phyloP scores from a whole-genome alignment of 2,797 vertebrate genomes.

The Enoplosus armatus region DNA sequence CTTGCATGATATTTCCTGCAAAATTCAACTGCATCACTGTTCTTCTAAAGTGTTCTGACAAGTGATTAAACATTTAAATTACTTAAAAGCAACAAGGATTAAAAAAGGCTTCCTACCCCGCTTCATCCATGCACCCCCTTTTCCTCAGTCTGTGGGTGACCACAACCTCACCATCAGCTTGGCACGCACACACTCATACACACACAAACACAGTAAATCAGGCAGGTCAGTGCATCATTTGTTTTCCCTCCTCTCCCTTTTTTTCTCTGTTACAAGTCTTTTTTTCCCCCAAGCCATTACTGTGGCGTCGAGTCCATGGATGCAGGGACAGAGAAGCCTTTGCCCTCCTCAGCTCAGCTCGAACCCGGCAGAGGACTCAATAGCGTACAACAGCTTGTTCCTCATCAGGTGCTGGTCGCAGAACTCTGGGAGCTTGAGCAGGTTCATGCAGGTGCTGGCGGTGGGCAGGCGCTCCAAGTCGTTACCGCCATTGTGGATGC shows the following conservation, averaged over 20 bases:
- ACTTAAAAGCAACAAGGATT: conserved; percentile 70
- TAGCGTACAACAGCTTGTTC: conserved; percentile 97
- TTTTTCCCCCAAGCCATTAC: conserved; percentile 35
- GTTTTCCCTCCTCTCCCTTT: conserved; percentile 11
- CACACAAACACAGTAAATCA: conserved; percentile 55
- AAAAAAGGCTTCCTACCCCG: conserved; percentile 50
- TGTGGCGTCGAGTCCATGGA: conserved; percentile 41
- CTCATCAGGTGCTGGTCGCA: conserved; percentile 94
- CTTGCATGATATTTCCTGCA: conserved; percentile 40
- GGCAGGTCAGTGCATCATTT: conserved; percentile 70
- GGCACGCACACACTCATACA: conserved; percentile 44
- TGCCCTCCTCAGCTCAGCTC: conserved; percentile 93
- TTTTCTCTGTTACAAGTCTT: conserved; percentile 13
- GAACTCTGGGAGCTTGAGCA: conserved; percentile 98
- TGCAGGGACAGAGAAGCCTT: conserved; percentile 42
- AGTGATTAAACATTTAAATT: conserved; percentile 65
- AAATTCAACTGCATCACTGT: conserved; percentile 35
- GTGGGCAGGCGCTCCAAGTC: conserved; percentile 97
- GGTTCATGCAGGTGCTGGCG: conserved; percentile 99
- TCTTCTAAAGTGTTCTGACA: conserved; percentile 43
- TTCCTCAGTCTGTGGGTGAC: conserved; percentile 40
- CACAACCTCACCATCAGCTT: conserved; percentile 32
- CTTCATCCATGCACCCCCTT: conserved; percentile 45
- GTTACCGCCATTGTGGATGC: conserved; percentile 97
- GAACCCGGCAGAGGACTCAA: conserved; percentile 97